phyloP scores from a whole-genome alignment of 1,140 invertebrate genomes.

The Cyclina sinensis region DNA sequence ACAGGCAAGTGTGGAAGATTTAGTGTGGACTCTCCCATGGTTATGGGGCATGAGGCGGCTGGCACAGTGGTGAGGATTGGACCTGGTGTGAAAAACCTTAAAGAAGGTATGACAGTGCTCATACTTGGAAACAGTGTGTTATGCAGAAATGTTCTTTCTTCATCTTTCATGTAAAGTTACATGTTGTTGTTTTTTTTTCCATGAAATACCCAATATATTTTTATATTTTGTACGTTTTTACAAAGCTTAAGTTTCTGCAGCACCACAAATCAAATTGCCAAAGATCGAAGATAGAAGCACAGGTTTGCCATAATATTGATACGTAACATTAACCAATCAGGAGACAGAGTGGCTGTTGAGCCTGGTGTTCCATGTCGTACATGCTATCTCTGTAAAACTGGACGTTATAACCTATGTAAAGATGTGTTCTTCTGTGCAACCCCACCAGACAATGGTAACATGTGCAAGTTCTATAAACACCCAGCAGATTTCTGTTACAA shows the following conservation, averaged over 20 bases:
- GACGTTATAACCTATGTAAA: constrained; percentile 95
- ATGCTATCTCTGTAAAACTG: constrained; percentile 94
- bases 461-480: constrained; percentile 94
- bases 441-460: constrained; percentile 94
- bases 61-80: constrained; percentile 86
- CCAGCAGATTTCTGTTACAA: constrained; percentile 98
- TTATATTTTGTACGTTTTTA: too few species aligned
- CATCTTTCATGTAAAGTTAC: too few species aligned
- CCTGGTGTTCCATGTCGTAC: constrained; percentile 95
- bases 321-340: too few species aligned
- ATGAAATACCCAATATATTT: too few species aligned
- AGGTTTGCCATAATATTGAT: too few species aligned
- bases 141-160: too few species aligned
- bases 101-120: constrained; percentile 77
- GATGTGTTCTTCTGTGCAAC: constrained; percentile 96
- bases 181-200: too few species aligned
- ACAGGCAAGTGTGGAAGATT: constrained; percentile 90
- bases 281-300: too few species aligned
- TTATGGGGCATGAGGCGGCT: constrained; percentile 83
- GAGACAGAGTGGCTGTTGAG: constrained; percentile 97
- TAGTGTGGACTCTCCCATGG: constrained; percentile 76
- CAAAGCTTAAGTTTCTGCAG: too few species aligned
- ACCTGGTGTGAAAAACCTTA: constrained; percentile 76
- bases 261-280: too few species aligned
- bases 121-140: too few species aligned